These are phyloP conservation scores for Campoplex capitator DNA, from an alignment of 2,888 invertebrate species.

Conservation along the genomic window DNA sequence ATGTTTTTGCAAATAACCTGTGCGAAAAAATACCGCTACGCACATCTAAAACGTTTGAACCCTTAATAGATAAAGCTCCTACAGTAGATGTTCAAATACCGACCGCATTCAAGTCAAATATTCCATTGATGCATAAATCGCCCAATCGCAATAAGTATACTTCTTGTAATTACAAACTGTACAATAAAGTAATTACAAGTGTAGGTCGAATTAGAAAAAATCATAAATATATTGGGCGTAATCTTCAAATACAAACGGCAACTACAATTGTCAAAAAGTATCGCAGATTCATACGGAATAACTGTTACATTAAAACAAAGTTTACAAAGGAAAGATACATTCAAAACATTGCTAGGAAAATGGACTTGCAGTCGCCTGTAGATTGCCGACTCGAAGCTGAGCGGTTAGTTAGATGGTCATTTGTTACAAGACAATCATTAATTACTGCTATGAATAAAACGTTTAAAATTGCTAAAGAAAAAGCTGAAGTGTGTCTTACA, in stretches of 20 bases:
- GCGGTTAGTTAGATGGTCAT: constrained; percentile 34
- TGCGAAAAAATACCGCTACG: too few species aligned
- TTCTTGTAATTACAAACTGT: not conserved
- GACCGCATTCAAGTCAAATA: not conserved
- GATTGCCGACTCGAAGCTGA: constrained; percentile 36
- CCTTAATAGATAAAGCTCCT: too few species aligned
- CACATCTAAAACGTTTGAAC: too few species aligned
- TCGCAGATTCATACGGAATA: not conserved
- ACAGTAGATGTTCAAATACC: too few species aligned
- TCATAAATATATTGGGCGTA: not conserved
- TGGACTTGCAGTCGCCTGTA: not conserved
- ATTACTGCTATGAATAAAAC: constrained; percentile 12
- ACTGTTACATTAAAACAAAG: not conserved
- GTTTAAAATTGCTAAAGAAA: constrained; percentile 13
- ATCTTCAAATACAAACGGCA: not conserved
- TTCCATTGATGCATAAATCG: not conserved
- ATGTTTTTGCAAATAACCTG: too few species aligned
- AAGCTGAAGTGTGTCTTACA: constrained; percentile 19
- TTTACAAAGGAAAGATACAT: constrained; percentile 27
- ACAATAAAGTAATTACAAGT: not conserved
- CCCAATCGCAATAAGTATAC: not conserved
- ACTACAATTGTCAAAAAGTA: constrained; percentile 10
- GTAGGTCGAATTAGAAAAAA: not conserved
- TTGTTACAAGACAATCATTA: not conserved
- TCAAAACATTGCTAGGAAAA: not conserved